These are phyloP conservation scores for Armadillidium nasatum DNA, from an alignment of 1,140 invertebrate species.

Conservation along the genomic window DNA sequence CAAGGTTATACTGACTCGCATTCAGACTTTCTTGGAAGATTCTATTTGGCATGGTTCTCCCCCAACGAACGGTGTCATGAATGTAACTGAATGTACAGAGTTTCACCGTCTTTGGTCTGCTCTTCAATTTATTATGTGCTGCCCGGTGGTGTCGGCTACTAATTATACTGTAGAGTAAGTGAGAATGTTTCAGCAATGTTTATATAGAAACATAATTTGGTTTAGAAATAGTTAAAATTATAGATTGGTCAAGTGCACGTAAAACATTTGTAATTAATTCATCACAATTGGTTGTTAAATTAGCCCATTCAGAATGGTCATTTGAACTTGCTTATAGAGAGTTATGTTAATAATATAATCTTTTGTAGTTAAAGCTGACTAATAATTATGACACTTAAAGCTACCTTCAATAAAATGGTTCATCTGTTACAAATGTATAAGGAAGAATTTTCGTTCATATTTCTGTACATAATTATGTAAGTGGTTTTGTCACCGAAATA, in stretches of 20 bases:
- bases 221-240: background rate
- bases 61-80: slow-evolving; percentile 85
- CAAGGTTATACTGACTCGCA: slow-evolving; percentile 67
- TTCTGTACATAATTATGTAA: too few relatives aligned
- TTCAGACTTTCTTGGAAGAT: slow-evolving; percentile 79
- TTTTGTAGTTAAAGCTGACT: too few relatives aligned
- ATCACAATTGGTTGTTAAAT: background rate
- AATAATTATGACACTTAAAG: too few relatives aligned
- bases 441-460: too few relatives aligned
- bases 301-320: background rate
- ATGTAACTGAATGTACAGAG: slow-evolving; percentile 94
- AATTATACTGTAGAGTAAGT: slow-evolving; percentile 94
- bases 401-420: too few relatives aligned
- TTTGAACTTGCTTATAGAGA: background rate
- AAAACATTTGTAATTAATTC: background rate
- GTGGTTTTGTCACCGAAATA: too few relatives aligned
- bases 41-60: slow-evolving; percentile 87
- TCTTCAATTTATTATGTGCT: slow-evolving; percentile 96
- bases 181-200: background rate
- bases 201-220: background rate
- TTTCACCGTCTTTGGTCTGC: slow-evolving; percentile 98
- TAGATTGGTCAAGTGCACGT: background rate
- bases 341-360: background rate
- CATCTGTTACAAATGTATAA: too few relatives aligned
- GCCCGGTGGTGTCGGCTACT: slow-evolving; percentile 84